Conservation (phyloP, 2,797 vertebrate species). For the Botia almorhae region DNA sequence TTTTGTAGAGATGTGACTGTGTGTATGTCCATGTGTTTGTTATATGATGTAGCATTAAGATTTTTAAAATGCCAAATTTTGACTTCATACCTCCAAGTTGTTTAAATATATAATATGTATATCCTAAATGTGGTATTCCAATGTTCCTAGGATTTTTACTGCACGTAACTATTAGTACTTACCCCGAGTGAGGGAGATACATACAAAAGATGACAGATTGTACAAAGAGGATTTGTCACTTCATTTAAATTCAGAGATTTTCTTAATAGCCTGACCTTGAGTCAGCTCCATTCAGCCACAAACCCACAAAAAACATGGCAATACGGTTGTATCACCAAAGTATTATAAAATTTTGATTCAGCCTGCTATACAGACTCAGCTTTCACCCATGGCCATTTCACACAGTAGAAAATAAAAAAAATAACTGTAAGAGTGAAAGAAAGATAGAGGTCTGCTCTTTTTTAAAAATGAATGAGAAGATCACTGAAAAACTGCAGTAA, state of each 20-base stretch:
- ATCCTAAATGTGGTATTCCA: not conserved
- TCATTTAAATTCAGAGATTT: conserved; percentile 27
- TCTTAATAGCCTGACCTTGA: conserved; percentile 22
- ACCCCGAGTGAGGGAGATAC: not conserved
- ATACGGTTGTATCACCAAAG: not conserved
- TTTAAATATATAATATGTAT: too few relatives aligned
- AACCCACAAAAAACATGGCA: conserved; percentile 13
- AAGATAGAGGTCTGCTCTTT: not conserved
- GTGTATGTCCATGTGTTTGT: too few relatives aligned
- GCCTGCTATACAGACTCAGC: not conserved
- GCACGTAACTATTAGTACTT: not conserved
- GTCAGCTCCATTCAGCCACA: not conserved
- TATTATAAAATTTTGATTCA: not conserved
- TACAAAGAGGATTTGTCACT: not conserved
- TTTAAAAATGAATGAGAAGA: not conserved
- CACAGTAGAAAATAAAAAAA: not conserved
- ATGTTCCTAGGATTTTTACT: too few relatives aligned
- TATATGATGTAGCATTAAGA: too few relatives aligned
- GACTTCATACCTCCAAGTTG: too few relatives aligned
- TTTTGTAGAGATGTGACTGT: too few relatives aligned
- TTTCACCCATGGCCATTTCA: not conserved
- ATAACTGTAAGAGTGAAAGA: not conserved
- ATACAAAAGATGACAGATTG: not conserved
- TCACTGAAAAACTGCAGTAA: not conserved
- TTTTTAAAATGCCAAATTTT: too few relatives aligned